A percentile compares a stretch with the other conserved stretches of the same genome.
phyloP scores from a whole-genome alignment of 2,113 vertebrate genomes.

The Cyanocitta stelleri region DNA sequence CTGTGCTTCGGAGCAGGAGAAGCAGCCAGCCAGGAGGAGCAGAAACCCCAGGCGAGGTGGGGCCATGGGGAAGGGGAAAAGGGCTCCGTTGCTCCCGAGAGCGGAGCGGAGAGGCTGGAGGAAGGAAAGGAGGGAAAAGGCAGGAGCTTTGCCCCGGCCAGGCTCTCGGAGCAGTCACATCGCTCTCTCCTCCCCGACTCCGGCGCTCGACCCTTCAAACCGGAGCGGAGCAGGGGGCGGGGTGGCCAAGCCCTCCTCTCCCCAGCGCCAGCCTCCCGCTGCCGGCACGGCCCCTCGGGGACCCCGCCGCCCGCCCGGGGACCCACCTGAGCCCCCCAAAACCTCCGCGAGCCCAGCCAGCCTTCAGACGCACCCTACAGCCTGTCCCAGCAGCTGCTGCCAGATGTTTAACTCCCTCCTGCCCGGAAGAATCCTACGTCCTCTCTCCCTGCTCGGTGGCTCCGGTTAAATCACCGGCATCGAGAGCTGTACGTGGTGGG shows the following conservation, averaged over 20 bases:
- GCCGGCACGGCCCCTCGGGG: neutral
- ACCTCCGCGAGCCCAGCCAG: neutral
- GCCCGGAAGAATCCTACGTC: neutral
- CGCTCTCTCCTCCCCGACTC: conserved; percentile 61
- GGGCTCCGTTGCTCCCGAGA: neutral
- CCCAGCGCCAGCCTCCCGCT: neutral
- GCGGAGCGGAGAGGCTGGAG: neutral
- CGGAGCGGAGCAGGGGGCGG: conserved; percentile 30
- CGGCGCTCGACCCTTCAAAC: conserved; percentile 36
- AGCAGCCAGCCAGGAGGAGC: conserved; percentile 65
- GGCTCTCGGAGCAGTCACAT: conserved; percentile 46
- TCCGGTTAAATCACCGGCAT: neutral
- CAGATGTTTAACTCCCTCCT: conserved; percentile 26
- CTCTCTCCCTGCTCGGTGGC: neutral
- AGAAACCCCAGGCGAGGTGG: conserved; percentile 50
- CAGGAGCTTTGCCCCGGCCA: conserved; percentile 29
- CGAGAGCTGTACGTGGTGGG: fast-evolving
- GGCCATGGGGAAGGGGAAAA: neutral
- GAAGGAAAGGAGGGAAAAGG: neutral
- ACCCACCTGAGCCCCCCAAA: neutral
- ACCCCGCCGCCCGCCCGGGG: neutral
- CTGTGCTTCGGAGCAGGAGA: conserved; percentile 43
- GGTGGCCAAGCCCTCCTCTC: conserved; percentile 54
- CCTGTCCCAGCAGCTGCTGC: neutral
- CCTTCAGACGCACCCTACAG: neutral